phyloP scores from a whole-genome alignment of 2,113 vertebrate species.

The Bambusicola thoracicus region DNA sequence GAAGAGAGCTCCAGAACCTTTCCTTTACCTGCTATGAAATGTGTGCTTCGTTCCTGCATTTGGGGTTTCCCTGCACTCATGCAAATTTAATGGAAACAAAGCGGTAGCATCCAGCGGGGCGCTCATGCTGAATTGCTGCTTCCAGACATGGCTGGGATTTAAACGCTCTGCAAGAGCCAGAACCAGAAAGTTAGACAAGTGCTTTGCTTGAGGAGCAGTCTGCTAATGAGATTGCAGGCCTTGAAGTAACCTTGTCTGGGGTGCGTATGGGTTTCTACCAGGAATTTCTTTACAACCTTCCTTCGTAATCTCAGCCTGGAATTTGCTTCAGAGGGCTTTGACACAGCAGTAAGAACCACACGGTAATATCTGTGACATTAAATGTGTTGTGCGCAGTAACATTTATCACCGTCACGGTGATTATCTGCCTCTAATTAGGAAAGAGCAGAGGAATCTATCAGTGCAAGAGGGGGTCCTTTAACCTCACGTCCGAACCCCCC shows the following conservation, averaged over 20 bases:
- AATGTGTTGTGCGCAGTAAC: constrained; percentile 28
- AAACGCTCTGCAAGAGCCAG: background rate
- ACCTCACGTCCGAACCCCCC: background rate
- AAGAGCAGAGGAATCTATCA: constrained; percentile 26
- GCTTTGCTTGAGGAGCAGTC: constrained; percentile 24
- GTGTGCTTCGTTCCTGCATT: background rate
- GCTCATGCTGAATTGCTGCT: constrained; percentile 24
- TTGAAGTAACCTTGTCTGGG: constrained; percentile 54
- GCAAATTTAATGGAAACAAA: constrained; percentile 22
- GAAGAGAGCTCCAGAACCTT: background rate
- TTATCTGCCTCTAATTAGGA: constrained; percentile 66
- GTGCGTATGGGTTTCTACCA: background rate
- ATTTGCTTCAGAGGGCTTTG: constrained; percentile 25
- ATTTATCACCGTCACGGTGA: constrained; percentile 54
- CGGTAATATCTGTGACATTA: constrained; percentile 48
- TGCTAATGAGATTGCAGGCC: constrained; percentile 54
- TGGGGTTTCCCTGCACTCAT: background rate
- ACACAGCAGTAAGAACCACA: constrained; percentile 11
- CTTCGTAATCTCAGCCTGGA: background rate
- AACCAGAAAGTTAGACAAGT: background rate
- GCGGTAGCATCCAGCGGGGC: constrained; percentile 10
- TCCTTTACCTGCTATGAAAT: background rate
- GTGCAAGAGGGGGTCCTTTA: background rate
- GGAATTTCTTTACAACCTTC: constrained; percentile 32
- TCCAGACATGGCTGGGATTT: constrained; percentile 8